Percentiles rank a stretch among this genome's conserved stretches.
Evolutionary conservation across 2,888 invertebrate genomes (phyloP).

Genomic region (Lamellibrachia columna): DNA sequence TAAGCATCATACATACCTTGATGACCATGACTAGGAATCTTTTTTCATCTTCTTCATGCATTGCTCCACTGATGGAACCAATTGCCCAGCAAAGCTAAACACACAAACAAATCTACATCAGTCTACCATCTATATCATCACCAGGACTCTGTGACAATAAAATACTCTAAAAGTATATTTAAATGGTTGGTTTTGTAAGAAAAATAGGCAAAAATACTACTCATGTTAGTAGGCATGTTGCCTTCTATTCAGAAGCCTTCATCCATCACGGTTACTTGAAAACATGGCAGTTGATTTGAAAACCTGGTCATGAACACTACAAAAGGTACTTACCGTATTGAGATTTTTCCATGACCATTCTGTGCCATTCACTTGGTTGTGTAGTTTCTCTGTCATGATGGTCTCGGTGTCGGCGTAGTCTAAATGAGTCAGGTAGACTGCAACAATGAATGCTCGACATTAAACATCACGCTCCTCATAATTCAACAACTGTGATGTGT

Average conservation of each 20-base stretch:
- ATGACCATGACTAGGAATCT: slow-evolving; percentile 98
- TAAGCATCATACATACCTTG: slow-evolving; percentile 50
- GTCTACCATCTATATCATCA: neutral
- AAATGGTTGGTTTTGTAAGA: neutral
- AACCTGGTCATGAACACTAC: neutral
- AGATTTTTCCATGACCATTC: slow-evolving; percentile 99
- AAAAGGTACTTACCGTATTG: slow-evolving; percentile 75
- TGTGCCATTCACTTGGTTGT: slow-evolving; percentile 96
- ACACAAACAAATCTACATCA: neutral
- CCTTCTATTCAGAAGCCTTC: no score
- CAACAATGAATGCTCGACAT: slow-evolving; percentile 33
- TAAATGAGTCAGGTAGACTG: slow-evolving; percentile 96
- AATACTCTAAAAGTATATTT: neutral
- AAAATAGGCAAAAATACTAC: neutral
- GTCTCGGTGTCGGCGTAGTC: slow-evolving; percentile 97
- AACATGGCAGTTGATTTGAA: neutral
- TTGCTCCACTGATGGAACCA: slow-evolving; percentile 97
- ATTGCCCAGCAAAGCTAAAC: slow-evolving; percentile 94
- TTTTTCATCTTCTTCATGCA: slow-evolving; percentile 99
- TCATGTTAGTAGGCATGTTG: neutral
- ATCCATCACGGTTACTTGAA: neutral
- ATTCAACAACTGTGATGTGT: neutral
- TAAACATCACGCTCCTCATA: neutral
- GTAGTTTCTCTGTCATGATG: slow-evolving; percentile 98
- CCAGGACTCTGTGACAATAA: neutral